Percentiles rank a stretch among this genome's conserved stretches.
Evolutionary conservation across 2,797 vertebrate genomes (phyloP).

Genomic region (Phataginus tetradactyla): DNA sequence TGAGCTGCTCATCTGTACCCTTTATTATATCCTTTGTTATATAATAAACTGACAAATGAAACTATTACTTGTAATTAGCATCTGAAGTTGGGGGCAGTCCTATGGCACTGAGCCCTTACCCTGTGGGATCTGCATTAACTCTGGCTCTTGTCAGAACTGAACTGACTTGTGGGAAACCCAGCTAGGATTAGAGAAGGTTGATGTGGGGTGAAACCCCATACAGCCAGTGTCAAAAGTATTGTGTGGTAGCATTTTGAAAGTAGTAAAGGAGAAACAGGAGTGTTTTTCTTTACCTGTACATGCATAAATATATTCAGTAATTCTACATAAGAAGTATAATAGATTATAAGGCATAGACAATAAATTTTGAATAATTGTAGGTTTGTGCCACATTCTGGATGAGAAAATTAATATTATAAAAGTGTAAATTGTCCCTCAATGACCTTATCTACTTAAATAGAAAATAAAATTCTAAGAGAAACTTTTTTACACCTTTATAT

Average conservation of each 20-base stretch:
- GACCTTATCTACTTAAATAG: not conserved
- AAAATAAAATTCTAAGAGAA: not conserved
- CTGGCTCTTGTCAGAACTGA: not conserved
- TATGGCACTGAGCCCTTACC: not conserved
- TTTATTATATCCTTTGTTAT: not conserved
- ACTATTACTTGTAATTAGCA: not conserved
- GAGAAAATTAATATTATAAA: not conserved
- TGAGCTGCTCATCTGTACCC: not conserved
- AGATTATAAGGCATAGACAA: not conserved
- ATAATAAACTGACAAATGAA: not conserved
- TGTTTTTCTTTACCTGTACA: not conserved
- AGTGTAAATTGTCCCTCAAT: not conserved
- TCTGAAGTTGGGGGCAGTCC: not conserved
- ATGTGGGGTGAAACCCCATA: not conserved
- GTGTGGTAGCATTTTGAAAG: not conserved
- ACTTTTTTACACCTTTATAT: not conserved
- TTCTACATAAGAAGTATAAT: not conserved
- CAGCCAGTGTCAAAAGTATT: not conserved
- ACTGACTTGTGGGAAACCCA: not conserved
- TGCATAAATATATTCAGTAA: not conserved
- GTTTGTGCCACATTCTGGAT: not conserved
- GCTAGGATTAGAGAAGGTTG: not conserved
- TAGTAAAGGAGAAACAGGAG: not conserved
- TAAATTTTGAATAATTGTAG: not conserved
- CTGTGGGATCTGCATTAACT: not conserved